Percentiles rank a stretch among this genome's conserved stretches.
phyloP scores from a whole-genome alignment of 2,888 invertebrate genomes.

The Heteromurus nitidus region DNA sequence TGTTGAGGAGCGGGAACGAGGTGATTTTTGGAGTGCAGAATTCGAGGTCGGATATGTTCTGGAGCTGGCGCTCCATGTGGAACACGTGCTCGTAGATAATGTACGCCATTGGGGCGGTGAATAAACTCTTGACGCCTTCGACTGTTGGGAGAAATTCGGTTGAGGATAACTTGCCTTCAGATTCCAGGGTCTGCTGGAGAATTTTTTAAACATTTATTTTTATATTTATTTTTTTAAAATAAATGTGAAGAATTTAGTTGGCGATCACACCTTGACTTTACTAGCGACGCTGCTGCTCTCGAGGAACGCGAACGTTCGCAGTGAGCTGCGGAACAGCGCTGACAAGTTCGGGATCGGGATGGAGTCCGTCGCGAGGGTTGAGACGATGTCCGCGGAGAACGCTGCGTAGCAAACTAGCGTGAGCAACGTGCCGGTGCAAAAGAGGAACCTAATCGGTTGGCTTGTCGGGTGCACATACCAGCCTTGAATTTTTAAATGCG shows the following conservation, averaged over 20 bases:
- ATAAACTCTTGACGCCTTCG: constrained; percentile 13
- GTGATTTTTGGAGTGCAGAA: constrained; percentile 21
- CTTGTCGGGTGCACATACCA: constrained; percentile 31
- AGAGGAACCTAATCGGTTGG: constrained; percentile 4
- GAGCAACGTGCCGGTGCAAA: constrained; percentile 1
- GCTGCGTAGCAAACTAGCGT: constrained; percentile 24
- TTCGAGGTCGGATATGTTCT: constrained; percentile 21
- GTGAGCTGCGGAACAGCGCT: constrained; percentile 23
- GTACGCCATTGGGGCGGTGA: constrained; percentile 30
- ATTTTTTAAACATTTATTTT: too few relatives aligned
- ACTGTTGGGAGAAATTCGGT: neutral
- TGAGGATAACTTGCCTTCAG: constrained; percentile 17
- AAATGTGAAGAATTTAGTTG: neutral
- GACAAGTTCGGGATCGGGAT: constrained; percentile 40
- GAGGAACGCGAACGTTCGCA: constrained; percentile 16
- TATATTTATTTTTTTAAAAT: too few relatives aligned
- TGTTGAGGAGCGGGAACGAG: constrained; percentile 12
- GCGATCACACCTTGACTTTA: neutral
- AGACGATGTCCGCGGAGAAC: constrained; percentile 41
- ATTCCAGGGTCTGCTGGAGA: constrained; percentile 9
- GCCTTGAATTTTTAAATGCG: too few relatives aligned
- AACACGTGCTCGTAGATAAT: constrained; percentile 40
- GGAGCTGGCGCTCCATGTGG: constrained; percentile 11
- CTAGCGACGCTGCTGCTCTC: constrained; percentile 42
- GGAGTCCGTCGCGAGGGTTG: constrained; percentile 30